Evolutionary conservation across 2,113 vertebrate species (phyloP), one percentile per base, ranked within the genome.

Genomic region (Megaceryle maxima): DNA sequence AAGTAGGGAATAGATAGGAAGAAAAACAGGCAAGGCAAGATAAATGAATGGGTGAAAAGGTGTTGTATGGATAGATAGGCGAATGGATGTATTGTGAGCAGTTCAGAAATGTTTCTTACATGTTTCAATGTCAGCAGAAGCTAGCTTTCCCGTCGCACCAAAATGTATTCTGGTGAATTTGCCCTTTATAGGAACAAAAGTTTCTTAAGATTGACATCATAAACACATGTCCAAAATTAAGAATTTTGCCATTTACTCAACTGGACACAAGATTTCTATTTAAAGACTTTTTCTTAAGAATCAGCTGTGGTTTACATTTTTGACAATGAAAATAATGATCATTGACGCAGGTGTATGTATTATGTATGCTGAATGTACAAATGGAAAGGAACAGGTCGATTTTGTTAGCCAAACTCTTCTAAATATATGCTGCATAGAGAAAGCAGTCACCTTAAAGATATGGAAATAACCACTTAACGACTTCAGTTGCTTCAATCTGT

Each of bases 101-200:
- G 57, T 68, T 73, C 22, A 72, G 28, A 4, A 22, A 68, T 60
- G 5, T 86, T n/a, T 96, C 99, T 98, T 97, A 97, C 96, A 97
- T 31, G 96, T 97, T 95, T 97, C 96, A 62, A 97, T 97, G 11
- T 97, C 96, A 12, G 99, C 99, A 93, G 99, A 99, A 92, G 99
- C 98, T 96, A 99, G 96, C 92, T 99, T 99, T 82, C 99, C 99
- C 44, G 99, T 99, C 39, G 99, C 91, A 41, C 98, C 98, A 56
- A 99, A 99, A 78, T 99, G 99, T 87, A 99, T 99, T 97, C 99
- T 98, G 97, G 99, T 99, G 92, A 99, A 99, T 98, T 99, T 99
- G 33, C 99, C 99, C 99, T 98, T 94, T 74, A 79, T 96, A 94
- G 22, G 25, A 95, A 97, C 60, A 57, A 68, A 87, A 85, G 11